phyloP scores from a whole-genome alignment of 2,888 invertebrate species.

The Embidobia sp. region DNA sequence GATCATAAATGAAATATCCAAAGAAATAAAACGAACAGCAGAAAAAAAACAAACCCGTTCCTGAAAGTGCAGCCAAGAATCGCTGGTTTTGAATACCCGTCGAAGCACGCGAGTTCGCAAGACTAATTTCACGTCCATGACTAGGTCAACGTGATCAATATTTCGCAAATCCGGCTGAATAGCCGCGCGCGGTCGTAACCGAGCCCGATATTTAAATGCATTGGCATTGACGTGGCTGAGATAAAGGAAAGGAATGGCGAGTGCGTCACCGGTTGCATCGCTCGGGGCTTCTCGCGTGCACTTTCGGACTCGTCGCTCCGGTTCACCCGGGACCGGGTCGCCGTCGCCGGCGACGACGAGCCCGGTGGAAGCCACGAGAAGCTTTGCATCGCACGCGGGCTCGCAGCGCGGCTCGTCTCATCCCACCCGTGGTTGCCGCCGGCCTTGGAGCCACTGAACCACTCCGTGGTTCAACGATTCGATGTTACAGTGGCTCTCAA shows the following conservation, averaged over 20 bases:
- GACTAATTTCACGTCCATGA: conserved; percentile 36
- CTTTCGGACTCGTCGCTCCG: background rate
- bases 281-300: conserved; percentile 23
- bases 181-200: no score
- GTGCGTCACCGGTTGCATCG: conserved; percentile 44
- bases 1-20: no score
- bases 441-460: conserved; percentile 82
- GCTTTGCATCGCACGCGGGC: conserved; percentile 61
- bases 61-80: no score
- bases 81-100: no score
- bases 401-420: conserved; percentile 69
- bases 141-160: conserved; percentile 58
- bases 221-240: no score
- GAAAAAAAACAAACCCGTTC: no score
- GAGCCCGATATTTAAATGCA: no score
- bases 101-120: background rate
- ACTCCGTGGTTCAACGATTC: conserved; percentile 82
- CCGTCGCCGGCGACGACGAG: conserved; percentile 20
- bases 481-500: conserved; percentile 79
- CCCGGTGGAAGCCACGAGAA: conserved; percentile 68
- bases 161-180: conserved; percentile 44
- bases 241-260: background rate
- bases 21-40: no score
- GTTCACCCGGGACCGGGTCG: conserved; percentile 13
- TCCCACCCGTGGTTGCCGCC: conserved; percentile 81